Evolutionary conservation across 2,113 vertebrate species (phyloP), one percentile per base, ranked within the genome.

Genomic region (western clawed frog (Xenopus tropicalis)): DNA sequence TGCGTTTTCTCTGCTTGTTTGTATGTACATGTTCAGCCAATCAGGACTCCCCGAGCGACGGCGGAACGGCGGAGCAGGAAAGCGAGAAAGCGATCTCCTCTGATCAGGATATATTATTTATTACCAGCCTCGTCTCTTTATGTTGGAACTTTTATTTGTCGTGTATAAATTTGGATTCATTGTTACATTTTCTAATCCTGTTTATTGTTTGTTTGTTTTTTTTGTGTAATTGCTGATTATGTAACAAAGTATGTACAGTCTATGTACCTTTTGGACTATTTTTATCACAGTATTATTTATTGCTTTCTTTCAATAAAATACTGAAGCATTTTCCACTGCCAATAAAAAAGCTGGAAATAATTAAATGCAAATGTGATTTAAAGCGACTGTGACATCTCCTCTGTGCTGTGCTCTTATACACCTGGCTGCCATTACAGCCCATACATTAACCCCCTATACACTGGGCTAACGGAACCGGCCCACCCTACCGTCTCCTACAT

Each of bases 281-380:
- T 98, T 98, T 97, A 98, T 96, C 96, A 98, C 96, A 97, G 95
- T 97, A 95, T 98, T 98, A 98, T 98, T 99, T 98, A 98, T 98
- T 98, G 93, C 93, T 94, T 94, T 93, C 93, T 96, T 94, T 95
- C 95, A 97, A 95, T 97, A 98, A 98, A 98, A 91, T 96, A 90
- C 94, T 93, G 94, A 95, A 94, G 93, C 93, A 86, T 95, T 94
- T 96, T 94, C 88, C 93, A 94, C 93, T 93, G 94, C 94, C 93
- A 92, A 82, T 91, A 84, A 87, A 90, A 88, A 70, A 57, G 51
- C 51, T 54, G 51, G 51, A 54, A 54, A 54, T 54, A 3, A 16
- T 54, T 54, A 16, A 19, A 46, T 46, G 44, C 11, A 46, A 11
- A 46, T 46, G 51, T n/a, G 17, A 46, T 14, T 14, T 13, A 46